Evolutionary conservation across 2,888 invertebrate species (phyloP).

Genomic region (Sericinus montela): DNA sequence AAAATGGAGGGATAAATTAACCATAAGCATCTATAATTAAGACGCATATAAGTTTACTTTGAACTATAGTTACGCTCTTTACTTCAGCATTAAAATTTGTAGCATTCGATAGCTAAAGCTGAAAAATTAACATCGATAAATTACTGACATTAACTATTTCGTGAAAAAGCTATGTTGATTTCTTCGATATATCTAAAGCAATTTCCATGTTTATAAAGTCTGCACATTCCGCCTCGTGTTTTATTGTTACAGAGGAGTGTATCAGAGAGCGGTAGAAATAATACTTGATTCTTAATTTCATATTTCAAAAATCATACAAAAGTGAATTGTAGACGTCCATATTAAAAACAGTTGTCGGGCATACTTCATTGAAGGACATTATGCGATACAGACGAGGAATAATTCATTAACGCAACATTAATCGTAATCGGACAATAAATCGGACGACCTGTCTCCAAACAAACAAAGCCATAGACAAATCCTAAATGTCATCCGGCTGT

Average conservation of each 20-base stretch:
- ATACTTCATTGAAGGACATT: background rate
- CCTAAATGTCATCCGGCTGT: too few relatives aligned
- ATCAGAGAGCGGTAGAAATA: conserved; percentile 35
- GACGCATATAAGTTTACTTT: background rate
- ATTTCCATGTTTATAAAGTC: background rate
- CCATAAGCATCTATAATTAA: too few relatives aligned
- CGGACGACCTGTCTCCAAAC: too few relatives aligned
- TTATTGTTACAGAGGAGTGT: conserved; percentile 14
- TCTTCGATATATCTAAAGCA: background rate
- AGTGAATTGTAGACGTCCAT: conserved; percentile 30
- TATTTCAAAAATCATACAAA: conserved; percentile 25
- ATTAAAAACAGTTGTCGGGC: conserved; percentile 22
- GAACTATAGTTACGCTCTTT: background rate
- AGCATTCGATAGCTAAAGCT: background rate
- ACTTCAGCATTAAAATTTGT: background rate
- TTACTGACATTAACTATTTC: conserved; percentile 8
- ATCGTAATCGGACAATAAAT: too few relatives aligned
- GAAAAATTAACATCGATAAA: background rate
- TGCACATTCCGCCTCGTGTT: background rate
- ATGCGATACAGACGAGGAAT: too few relatives aligned
- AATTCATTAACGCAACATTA: too few relatives aligned
- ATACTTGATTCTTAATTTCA: conserved; percentile 35
- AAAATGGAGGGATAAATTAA: conserved; percentile 20
- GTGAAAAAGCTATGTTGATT: background rate
- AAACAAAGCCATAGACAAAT: too few relatives aligned